phyloP scores from a whole-genome alignment of 1,140 invertebrate genomes.

The Drosophila baimaii region DNA sequence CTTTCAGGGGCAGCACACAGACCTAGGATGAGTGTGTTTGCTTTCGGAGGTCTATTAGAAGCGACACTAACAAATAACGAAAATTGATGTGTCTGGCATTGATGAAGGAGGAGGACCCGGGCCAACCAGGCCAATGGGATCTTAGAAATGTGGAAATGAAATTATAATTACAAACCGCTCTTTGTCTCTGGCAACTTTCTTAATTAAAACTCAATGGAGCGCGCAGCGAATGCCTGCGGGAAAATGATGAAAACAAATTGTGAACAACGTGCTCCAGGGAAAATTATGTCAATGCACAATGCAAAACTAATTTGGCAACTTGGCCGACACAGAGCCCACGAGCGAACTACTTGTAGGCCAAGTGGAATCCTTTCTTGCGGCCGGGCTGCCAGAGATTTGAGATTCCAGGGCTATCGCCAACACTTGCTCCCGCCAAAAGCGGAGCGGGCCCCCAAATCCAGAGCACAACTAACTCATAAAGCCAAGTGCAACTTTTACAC shows the following conservation, averaged over 20 bases:
- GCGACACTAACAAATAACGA: slow-evolving; percentile 65
- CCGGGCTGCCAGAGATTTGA: slow-evolving; percentile 7
- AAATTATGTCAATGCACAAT: slow-evolving; percentile 65
- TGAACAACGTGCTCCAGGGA: slow-evolving; percentile 34
- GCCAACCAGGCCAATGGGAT: not conserved
- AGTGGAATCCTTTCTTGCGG: slow-evolving; percentile 46
- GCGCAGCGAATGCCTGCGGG: slow-evolving; percentile 52
- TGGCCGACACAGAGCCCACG: slow-evolving; percentile 22
- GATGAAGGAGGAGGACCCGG: slow-evolving; percentile 29
- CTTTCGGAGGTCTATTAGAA: slow-evolving; percentile 42
- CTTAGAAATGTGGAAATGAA: slow-evolving; percentile 53
- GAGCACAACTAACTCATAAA: slow-evolving; percentile 67
- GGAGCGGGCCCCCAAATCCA: slow-evolving; percentile 18
- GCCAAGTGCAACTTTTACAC: slow-evolving; percentile 71
- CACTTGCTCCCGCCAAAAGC: slow-evolving; percentile 44
- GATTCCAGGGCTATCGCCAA: slow-evolving; percentile 58
- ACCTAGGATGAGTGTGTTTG: slow-evolving; percentile 30
- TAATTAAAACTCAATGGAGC: slow-evolving; percentile 79
- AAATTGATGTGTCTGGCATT: slow-evolving; percentile 73
- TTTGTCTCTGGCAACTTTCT: slow-evolving; percentile 66
- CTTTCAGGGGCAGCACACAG: slow-evolving; percentile 48
- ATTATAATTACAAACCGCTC: slow-evolving; percentile 58
- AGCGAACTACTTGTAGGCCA: slow-evolving; percentile 16
- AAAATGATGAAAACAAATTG: slow-evolving; percentile 58
- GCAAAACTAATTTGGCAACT: slow-evolving; percentile 58